phyloP scores from a whole-genome alignment of 2,797 vertebrate genomes.

The Lindbergichthys nudifrons region DNA sequence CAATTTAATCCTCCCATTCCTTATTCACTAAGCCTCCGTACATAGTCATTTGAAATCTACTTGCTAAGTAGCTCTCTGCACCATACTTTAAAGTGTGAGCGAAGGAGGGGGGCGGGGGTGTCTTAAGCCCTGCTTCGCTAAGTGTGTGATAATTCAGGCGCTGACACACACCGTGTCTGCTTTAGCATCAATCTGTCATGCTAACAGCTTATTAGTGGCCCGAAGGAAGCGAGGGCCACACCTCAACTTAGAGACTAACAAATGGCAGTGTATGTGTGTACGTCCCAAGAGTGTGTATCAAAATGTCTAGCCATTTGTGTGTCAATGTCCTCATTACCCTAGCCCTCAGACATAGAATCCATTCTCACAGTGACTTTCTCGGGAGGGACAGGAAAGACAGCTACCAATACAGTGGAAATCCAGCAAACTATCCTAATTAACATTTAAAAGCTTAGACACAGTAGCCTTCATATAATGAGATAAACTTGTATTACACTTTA shows the following conservation, averaged over 20 bases:
- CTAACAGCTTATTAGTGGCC: conserved; percentile 86
- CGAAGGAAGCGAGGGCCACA: conserved; percentile 76
- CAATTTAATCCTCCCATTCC: conserved; percentile 42
- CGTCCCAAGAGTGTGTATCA: conserved; percentile 45
- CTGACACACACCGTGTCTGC: conserved; percentile 80
- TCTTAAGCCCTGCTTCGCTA: conserved; percentile 71
- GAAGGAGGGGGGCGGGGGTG: conserved; percentile 39
- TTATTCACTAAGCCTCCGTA: conserved; percentile 46
- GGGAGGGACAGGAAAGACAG: conserved; percentile 30
- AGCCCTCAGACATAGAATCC: conserved; percentile 49
- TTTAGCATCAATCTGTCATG: conserved; percentile 83
- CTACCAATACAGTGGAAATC: conserved; percentile 33
- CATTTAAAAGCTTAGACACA: conserved; percentile 33
- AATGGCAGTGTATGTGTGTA: conserved; percentile 53
- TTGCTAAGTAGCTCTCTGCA: conserved; percentile 53
- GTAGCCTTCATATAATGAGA: neutral
- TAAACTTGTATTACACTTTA: conserved; percentile 1
- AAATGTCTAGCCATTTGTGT: conserved; percentile 59
- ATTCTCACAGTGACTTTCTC: conserved; percentile 48
- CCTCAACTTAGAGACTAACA: conserved; percentile 72
- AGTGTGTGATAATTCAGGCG: conserved; percentile 83
- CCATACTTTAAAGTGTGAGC: conserved; percentile 53
- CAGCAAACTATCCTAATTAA: conserved; percentile 16
- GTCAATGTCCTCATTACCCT: conserved; percentile 71
- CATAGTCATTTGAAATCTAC: conserved; percentile 60